Conservation (phyloP, 2,888 invertebrate genomes). For the Pristionchus mayeri region DNA sequence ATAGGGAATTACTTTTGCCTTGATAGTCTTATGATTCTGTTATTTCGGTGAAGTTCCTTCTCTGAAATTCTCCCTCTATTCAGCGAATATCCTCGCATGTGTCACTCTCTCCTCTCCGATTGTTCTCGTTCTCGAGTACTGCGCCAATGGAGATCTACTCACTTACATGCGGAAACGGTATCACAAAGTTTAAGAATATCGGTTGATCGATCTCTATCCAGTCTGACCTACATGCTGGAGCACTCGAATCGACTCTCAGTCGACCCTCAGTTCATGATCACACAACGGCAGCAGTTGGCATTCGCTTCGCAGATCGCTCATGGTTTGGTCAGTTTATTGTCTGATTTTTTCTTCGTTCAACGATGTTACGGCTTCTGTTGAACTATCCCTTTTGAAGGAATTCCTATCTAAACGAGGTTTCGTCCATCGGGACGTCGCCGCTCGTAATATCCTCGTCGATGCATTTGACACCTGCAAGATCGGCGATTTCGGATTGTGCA, state of each 20-base stretch:
- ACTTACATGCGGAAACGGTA: conserved; percentile 24
- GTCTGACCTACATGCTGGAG: background rate
- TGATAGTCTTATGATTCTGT: too few relatives aligned
- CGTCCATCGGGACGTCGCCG: conserved; percentile 6
- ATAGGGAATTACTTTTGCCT: too few relatives aligned
- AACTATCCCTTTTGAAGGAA: background rate
- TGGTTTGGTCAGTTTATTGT: conserved; percentile 10
- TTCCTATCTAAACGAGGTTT: background rate
- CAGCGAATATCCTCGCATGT: conserved; percentile 7
- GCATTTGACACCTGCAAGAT: background rate
- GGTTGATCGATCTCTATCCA: background rate
- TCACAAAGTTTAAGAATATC: background rate
- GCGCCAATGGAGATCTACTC: conserved; percentile 26
- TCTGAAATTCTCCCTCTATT: too few relatives aligned
- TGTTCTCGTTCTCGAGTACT: conserved; percentile 5
- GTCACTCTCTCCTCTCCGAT: background rate
- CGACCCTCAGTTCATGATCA: conserved; percentile 36
- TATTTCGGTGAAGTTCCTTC: too few relatives aligned
- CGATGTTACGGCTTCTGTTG: too few relatives aligned
- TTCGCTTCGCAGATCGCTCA: background rate
- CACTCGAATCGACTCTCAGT: background rate
- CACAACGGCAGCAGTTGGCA: background rate
- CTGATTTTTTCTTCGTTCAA: too few relatives aligned
- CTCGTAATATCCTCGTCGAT: background rate
- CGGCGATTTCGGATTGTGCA: background rate